Base-by-base conservation (phyloP, 2,888 invertebrate genomes). In the Leptogaster cylindrica region DNA sequence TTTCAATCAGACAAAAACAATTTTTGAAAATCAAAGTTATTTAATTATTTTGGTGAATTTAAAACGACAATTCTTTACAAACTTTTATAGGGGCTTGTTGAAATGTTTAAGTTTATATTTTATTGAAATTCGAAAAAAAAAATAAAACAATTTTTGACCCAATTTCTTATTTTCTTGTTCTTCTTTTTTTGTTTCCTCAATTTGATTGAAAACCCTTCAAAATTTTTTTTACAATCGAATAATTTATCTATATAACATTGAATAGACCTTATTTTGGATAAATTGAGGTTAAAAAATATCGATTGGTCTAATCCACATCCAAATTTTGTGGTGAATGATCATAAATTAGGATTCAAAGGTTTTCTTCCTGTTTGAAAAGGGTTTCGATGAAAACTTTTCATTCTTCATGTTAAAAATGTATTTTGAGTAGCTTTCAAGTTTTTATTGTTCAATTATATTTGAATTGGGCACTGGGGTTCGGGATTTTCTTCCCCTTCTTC, bases 161-260 rank as follows among this genome's bases (percentile, higher is more conserved):
- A n/a, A n/a, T n/a, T n/a, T n/a, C n/a, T n/a, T n/a, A n/a, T n/a
- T n/a, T n/a, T n/a, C n/a, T n/a, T n/a, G n/a, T n/a, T n/a, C n/a
- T n/a, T 52, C 33, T 52, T 20, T 33, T 52, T 52, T 33, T 28
- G 33, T 18, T 33, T 20, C 31, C 10, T 18, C 31, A 52, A 52
- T 33, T 52, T 52, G 52, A 52, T 52, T 52, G 52, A 52, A 52
- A 52, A 31, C n/a, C 52, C 52, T 31, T 52, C 52, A 52, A 31
- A 52, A 52, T 52, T 52, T 52, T n/a, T n/a, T n/a, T 52, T 33
- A 52, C 52, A 52, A 52, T 52, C 52, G 52, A 52, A 52, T 52
- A 52, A 52, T 52, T 52, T 52, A 52, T 52, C 52, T 52, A 52
- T 14, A 36, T 16, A 23, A 52, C 25, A 50, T 31, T 52, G 52